A percentile compares a stretch with the other conserved stretches of the same genome.
These are phyloP conservation scores for Lonchura striata DNA, from an alignment of 2,113 vertebrate genomes.

Conservation along the genomic window DNA sequence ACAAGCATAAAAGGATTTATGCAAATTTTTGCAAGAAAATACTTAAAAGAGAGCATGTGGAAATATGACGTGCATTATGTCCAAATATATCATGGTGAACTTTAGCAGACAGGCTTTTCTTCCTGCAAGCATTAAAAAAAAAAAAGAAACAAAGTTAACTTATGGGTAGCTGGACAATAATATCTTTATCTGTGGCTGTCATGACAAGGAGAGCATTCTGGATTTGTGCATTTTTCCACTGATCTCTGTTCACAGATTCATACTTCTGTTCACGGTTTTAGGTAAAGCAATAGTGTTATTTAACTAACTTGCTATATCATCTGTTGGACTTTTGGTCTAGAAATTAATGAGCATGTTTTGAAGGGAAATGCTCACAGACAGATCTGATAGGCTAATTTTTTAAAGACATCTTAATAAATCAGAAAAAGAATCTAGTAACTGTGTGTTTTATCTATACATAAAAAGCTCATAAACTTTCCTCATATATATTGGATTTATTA, in stretches of 20 bases:
- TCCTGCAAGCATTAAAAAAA: background rate
- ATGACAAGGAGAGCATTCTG: background rate
- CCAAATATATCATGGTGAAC: background rate
- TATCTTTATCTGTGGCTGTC: background rate
- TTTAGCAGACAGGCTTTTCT: background rate
- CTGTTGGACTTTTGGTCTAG: background rate
- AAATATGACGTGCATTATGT: background rate
- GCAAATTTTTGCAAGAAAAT: background rate
- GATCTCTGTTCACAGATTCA: background rate
- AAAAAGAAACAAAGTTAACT: background rate
- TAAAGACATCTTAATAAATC: slow-evolving; percentile 57
- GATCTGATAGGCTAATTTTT: background rate
- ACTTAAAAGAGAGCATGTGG: background rate
- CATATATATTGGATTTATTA: slow-evolving; percentile 71
- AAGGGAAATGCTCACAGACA: slow-evolving; percentile 37
- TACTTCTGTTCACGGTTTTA: background rate
- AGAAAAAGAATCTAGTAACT: slow-evolving; percentile 13
- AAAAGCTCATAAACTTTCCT: slow-evolving; percentile 51
- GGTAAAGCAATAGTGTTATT: background rate
- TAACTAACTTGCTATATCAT: background rate
- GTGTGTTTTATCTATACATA: slow-evolving; percentile 26
- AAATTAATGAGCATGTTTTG: slow-evolving; percentile 20
- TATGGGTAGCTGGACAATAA: background rate
- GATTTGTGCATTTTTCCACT: background rate
- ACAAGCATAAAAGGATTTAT: background rate